These are phyloP conservation scores for Campoplex capitator DNA, from an alignment of 2,888 invertebrate genomes.

Conservation along the genomic window DNA sequence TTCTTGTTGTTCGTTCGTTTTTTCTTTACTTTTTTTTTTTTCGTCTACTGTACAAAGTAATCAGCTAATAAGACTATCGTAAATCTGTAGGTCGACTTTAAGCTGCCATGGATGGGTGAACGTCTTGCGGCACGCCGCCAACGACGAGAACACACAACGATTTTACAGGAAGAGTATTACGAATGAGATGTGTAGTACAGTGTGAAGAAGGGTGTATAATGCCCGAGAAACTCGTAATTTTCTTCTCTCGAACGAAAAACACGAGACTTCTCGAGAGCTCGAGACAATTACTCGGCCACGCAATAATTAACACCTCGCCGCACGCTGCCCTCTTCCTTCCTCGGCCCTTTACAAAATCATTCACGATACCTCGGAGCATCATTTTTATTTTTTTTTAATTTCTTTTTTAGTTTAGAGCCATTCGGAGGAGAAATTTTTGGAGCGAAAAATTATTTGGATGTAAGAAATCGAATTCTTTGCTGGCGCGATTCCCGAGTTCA, in stretches of 20 bases:
- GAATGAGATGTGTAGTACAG: conserved; percentile 20
- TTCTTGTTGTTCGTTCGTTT: too few relatives aligned
- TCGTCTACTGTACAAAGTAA: background rate
- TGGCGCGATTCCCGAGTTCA: background rate
- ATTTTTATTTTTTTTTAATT: background rate
- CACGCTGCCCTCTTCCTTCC: conserved; percentile 24
- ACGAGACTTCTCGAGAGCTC: conserved; percentile 50
- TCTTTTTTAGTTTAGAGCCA: background rate
- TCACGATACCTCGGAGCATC: background rate
- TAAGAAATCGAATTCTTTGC: background rate
- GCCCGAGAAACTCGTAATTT: conserved; percentile 60
- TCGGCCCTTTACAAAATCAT: conserved; percentile 29
- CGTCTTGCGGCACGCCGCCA: conserved; percentile 24
- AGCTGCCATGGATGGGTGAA: conserved; percentile 50
- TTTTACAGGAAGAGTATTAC: conserved; percentile 39
- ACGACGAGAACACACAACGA: conserved; percentile 41
- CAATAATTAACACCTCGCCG: conserved; percentile 69
- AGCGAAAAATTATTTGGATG: background rate
- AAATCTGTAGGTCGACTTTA: conserved; percentile 46
- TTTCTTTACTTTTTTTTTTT: background rate
- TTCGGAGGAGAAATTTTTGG: background rate
- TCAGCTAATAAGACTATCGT: conserved; percentile 52
- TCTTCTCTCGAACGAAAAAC: conserved; percentile 58
- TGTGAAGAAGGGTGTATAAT: conserved; percentile 50
- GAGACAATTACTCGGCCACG: conserved; percentile 67